Conservation (phyloP, 2,797 vertebrate genomes). For the Lutjanus argentimaculatus region DNA sequence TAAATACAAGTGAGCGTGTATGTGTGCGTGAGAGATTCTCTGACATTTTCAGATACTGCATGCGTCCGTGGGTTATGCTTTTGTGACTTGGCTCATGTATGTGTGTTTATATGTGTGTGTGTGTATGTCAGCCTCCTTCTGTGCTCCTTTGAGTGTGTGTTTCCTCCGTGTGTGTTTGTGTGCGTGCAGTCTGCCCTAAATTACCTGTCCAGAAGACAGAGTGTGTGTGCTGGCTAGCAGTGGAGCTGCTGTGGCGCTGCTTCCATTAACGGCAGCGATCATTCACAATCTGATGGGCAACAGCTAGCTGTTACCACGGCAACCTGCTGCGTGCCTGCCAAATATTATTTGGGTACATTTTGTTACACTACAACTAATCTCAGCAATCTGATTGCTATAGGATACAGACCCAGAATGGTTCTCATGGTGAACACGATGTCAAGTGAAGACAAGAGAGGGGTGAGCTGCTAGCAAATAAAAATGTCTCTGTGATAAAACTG, state of each 20-base stretch:
- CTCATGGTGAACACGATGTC: not conserved
- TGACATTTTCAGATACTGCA: not conserved
- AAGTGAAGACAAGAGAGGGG: not conserved
- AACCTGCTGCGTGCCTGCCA: constrained; percentile 47
- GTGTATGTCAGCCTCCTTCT: constrained; percentile 1
- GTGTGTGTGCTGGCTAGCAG: constrained; percentile 47
- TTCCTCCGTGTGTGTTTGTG: constrained; percentile 18
- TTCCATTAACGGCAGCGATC: constrained; percentile 68
- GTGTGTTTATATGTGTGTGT: constrained; percentile 6
- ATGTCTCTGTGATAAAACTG: not conserved
- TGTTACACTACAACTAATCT: constrained; percentile 32
- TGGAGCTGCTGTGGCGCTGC: constrained; percentile 41
- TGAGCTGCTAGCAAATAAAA: constrained; percentile 19
- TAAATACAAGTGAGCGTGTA: constrained; percentile 13
- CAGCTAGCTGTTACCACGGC: constrained; percentile 49
- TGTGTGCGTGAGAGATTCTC: not conserved
- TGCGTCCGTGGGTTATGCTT: constrained; percentile 7
- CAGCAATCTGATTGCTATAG: constrained; percentile 19
- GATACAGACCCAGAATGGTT: constrained; percentile 17
- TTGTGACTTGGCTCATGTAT: constrained; percentile 2
- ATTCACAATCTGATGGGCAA: constrained; percentile 73
- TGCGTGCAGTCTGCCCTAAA: constrained; percentile 43
- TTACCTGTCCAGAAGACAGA: constrained; percentile 77
- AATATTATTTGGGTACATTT: constrained; percentile 51
- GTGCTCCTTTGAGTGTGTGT: not conserved